Percentiles rank a stretch among this genome's conserved stretches.
phyloP scores from a whole-genome alignment of 2,113 vertebrate genomes.

The Tor tambroides region DNA sequence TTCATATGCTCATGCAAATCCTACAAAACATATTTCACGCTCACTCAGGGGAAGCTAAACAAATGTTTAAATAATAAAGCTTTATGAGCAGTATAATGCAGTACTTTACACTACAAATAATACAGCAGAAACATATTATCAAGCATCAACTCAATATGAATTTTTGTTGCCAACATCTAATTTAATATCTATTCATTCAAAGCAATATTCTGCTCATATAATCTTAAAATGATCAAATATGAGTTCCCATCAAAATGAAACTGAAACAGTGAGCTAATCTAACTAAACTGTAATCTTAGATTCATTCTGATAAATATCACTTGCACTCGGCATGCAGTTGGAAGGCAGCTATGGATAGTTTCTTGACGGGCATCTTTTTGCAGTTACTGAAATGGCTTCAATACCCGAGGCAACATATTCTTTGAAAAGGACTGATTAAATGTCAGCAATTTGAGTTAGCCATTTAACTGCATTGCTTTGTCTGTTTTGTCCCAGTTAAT shows the following conservation, averaged over 20 bases:
- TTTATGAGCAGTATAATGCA: conserved; percentile 8
- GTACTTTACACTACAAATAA: neutral
- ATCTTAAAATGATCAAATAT: conserved; percentile 19
- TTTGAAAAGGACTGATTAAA: conserved; percentile 22
- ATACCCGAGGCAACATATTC: neutral
- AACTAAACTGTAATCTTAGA: conserved; percentile 31
- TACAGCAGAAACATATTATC: neutral
- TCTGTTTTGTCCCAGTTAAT: neutral
- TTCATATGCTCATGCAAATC: neutral
- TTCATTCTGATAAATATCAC: neutral
- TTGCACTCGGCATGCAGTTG: neutral
- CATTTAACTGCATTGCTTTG: conserved; percentile 5
- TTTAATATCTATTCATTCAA: conserved; percentile 4
- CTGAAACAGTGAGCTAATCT: neutral
- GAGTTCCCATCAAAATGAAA: neutral
- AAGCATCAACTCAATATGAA: neutral
- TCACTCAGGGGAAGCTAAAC: neutral
- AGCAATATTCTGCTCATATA: conserved; percentile 1
- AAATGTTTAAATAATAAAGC: conserved; percentile 7
- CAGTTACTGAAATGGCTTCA: neutral
- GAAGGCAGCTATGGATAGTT: neutral
- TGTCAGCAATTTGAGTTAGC: conserved; percentile 18
- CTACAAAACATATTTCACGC: neutral
- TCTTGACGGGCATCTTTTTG: neutral
- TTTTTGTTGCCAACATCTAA: conserved; percentile 11